Percentiles rank a stretch among this genome's conserved stretches.
These are phyloP conservation scores for Melinaea menophilus DNA, from an alignment of 2,888 invertebrate genomes.

Conservation along the genomic window DNA sequence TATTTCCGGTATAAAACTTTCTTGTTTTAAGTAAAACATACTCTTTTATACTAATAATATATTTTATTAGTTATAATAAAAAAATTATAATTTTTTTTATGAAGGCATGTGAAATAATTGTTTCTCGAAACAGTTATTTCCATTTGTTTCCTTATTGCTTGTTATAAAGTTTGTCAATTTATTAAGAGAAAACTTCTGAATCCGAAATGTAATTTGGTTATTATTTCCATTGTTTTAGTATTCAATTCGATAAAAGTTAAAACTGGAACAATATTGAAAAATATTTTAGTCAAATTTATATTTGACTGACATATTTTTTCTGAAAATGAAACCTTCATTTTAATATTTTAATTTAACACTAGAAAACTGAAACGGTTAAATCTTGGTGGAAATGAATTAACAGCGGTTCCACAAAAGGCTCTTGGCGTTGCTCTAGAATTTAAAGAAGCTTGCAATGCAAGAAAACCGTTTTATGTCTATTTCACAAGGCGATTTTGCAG, in stretches of 20 bases:
- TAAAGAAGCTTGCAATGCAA: conserved; percentile 92
- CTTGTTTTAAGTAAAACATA: no score
- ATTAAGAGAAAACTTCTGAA: conserved; percentile 2
- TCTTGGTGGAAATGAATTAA: conserved; percentile 89
- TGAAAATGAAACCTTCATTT: not conserved
- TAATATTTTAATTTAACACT: conserved; percentile 5
- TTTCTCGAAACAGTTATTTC: conserved; percentile 3
- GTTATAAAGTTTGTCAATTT: conserved; percentile 8
- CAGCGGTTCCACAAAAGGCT: conserved; percentile 86
- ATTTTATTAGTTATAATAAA: not conserved
- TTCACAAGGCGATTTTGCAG: conserved; percentile 90
- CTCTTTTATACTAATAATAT: no score
- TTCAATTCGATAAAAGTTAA: not conserved
- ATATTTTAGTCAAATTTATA: not conserved
- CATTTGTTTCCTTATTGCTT: not conserved
- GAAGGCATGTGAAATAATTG: not conserved
- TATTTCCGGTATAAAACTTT: no score
- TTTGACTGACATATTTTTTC: no score
- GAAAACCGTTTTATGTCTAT: conserved; percentile 89
- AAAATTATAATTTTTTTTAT: not conserved
- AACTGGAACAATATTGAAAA: not conserved
- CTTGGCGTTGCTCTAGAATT: conserved; percentile 86
- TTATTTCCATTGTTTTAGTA: not conserved
- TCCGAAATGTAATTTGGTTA: conserved; percentile 5
- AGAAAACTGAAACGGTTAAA: conserved; percentile 89